Evolutionary conservation across 2,888 invertebrate genomes (phyloP), one percentile per base, ranked within the genome.

Genomic region (Baccha elongata): DNA sequence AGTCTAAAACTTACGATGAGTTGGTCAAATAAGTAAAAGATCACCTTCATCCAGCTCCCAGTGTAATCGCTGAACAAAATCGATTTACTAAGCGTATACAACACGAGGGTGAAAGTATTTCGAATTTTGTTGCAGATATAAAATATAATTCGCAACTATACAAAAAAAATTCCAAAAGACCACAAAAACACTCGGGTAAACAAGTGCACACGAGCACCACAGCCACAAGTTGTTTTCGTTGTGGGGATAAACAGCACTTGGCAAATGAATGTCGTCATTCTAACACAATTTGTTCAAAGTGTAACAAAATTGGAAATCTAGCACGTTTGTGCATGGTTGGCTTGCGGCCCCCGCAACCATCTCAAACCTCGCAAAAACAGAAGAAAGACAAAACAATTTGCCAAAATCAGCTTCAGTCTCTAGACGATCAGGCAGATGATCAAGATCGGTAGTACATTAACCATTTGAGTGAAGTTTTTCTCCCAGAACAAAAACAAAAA

Each of bases 11-110:
- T 1, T 72, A 67, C 32, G 48, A 58, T 17, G 65, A 65, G 19
- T 44, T 65, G 10, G 29, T 74, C 1, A 65, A 48, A 65, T 37
- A 55, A 8, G 48, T 73, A 11, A 58, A 73, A 35, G 58, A 65
- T 15, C 65, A 74, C n/a, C 15, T 58, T n/a, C 58, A 65, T 7
- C 58, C 67, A 50, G 19, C 74, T n/a, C 74, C 67, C 0, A 67
- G 74, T 15, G 32, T 67, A n/a, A 74, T 74, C 13, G 55, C 67
- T 17, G 65, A 74, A 42, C 67, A 58, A 8, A 58, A 67, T n/a
- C n/a, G 60, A 10, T 67, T 74, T 3, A 42, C 67, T 1, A 67
- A 74, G n/a, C 67, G 58, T 13, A 19, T 40, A 1, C 74, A 74
- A 26, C 40, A 37, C 37, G 37, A n/a, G n/a, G n/a, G n/a, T n/a